Conservation (phyloP, 2,888 invertebrate species). For the Coleophora flavipennella region DNA sequence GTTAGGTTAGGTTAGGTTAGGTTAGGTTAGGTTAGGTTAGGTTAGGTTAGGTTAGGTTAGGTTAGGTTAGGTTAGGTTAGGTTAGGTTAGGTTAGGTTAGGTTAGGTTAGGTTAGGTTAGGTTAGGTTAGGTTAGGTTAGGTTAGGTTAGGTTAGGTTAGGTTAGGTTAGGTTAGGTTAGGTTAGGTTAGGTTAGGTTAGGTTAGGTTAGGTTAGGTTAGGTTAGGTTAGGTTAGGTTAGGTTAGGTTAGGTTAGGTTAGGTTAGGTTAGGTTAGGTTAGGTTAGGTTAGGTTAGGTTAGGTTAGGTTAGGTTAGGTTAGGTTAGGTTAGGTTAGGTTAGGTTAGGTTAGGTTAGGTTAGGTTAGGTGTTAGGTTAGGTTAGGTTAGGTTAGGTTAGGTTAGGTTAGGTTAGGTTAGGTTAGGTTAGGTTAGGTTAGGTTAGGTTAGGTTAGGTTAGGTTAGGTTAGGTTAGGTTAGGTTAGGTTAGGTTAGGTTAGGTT, state of each 20-base stretch:
- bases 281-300: constrained; percentile 11
- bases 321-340: constrained; percentile 13
- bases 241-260: constrained; percentile 9
- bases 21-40: constrained; percentile 20
- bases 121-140: constrained; percentile 11
- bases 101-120: constrained; percentile 21
- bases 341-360: constrained; percentile 15
- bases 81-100: constrained; percentile 22
- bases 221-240: constrained; percentile 14
- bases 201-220: constrained; percentile 9
- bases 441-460: constrained; percentile 16
- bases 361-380: constrained; percentile 15
- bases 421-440: constrained; percentile 19
- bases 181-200: constrained; percentile 11
- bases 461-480: constrained; percentile 17
- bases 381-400: constrained; percentile 15
- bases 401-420: constrained; percentile 16
- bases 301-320: constrained; percentile 13
- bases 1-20: constrained; percentile 20
- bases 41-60: constrained; percentile 18
- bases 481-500: constrained; percentile 20
- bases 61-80: constrained; percentile 18
- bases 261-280: constrained; percentile 10
- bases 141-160: constrained; percentile 13
- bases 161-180: constrained; percentile 12